Evolutionary conservation across 2,797 vertebrate genomes (phyloP), one percentile per base, ranked within the genome.

Genomic region (Esox masquinongy): DNA sequence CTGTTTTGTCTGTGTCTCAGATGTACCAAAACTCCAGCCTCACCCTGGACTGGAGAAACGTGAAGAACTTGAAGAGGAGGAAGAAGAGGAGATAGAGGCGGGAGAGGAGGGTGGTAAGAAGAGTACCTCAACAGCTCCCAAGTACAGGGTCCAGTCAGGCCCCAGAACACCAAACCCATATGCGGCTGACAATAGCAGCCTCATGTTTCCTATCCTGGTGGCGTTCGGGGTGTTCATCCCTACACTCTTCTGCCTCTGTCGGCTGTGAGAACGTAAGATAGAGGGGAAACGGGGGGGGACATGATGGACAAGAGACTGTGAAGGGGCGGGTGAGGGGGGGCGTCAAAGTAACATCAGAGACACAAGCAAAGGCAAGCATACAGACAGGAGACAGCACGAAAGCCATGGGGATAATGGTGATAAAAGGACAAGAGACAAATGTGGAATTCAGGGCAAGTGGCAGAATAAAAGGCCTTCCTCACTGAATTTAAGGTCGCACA

Each of bases 201-300:
- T 99, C 87, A 99, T 99, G 98, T 99, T 99, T 82, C 98, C 98
- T 83, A 99, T 99, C 86, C 91, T 99, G 43, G 97, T 99, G 94
- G 97, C 97, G 79, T 99, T 99, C 2, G 97, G 98, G 85, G 98
- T 99, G 81, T 99, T 99, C 94, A 99, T 99, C 91, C 98, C 98
- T 82, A 99, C 97, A 81, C 96, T 99, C 90, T 99, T 99, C 94
- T 99, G 98, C 94, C 97, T 99, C 90, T 99, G 98, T 89, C 95
- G 97, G 81, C 95, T 99, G 94, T 99, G 96, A 98, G 90, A 74
- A 77, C 77, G n/a, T 56, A 71, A 70, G 4, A 61, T 66, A 70
- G 78, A 84, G 43, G 80, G 89, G 90, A 80, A 82, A 79, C 73
- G 70, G 79, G 70, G 75, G 75, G 70, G 75, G 75, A 81, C 68